These are phyloP conservation scores for Phrynosoma blainvillii DNA, from an alignment of 2,113 vertebrate genomes.

Conservation along the genomic window DNA sequence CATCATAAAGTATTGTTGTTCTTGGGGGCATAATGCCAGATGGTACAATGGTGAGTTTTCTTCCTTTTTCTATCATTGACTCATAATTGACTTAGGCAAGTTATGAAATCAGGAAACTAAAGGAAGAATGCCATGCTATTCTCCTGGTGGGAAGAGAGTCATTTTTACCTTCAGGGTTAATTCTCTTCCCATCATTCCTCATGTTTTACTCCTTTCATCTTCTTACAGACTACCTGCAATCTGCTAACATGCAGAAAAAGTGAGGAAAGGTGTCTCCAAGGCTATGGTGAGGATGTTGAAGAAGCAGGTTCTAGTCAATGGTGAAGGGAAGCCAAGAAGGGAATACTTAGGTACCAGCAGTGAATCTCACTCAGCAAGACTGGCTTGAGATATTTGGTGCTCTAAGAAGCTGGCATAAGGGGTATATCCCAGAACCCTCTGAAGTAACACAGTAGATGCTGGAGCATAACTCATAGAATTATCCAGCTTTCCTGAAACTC, in stretches of 20 bases:
- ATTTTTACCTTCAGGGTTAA: not conserved
- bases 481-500: not conserved
- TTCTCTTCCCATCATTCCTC: not conserved
- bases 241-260: no score
- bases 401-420: not conserved
- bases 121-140: not conserved
- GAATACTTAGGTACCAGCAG: no score
- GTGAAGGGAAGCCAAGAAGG: not conserved
- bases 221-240: not conserved
- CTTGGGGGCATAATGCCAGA: not conserved
- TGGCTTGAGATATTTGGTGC: not conserved
- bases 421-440: not conserved
- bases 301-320: no score
- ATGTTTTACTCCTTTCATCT: not conserved
- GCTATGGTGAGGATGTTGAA: not conserved
- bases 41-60: not conserved
- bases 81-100: not conserved
- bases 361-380: not conserved
- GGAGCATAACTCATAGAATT: not conserved
- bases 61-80: conserved; percentile 8
- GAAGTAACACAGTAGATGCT: not conserved
- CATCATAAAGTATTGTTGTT: not conserved
- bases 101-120: conserved; percentile 17
- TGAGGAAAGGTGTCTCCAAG: not conserved
- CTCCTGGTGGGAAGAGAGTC: not conserved